Conservation (phyloP, 2,113 vertebrate species). For the Sapayoa aenigma region DNA sequence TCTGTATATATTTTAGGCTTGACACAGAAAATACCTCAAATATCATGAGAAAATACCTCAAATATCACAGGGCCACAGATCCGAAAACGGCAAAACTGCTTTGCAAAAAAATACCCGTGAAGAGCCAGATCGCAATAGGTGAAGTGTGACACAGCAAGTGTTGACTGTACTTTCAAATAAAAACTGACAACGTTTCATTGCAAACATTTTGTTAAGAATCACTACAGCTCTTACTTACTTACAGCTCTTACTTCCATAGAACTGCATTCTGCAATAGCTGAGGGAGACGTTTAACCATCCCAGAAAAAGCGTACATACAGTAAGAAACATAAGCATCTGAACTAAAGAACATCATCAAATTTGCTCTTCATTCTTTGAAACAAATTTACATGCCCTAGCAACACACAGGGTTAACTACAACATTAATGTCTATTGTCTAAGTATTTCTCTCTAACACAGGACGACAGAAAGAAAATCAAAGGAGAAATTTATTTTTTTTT, state of each 20-base stretch:
- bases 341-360: neutral
- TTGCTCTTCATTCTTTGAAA: neutral
- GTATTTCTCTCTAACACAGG: neutral
- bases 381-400: neutral
- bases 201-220: neutral
- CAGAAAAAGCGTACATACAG: neutral
- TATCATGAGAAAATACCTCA: too few relatives aligned
- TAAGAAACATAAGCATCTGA: neutral
- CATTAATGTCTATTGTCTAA: neutral
- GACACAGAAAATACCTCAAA: too few relatives aligned
- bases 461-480: neutral
- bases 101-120: too few relatives aligned
- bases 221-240: neutral
- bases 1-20: too few relatives aligned
- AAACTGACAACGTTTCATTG: neutral
- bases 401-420: neutral
- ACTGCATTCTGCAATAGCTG: neutral
- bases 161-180: slow-evolving; percentile 2
- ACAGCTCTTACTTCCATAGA: neutral
- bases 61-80: too few relatives aligned
- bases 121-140: too few relatives aligned
- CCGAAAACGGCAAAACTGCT: too few relatives aligned
- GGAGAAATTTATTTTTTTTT: neutral
- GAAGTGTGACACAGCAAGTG: too few relatives aligned
- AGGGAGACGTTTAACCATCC: neutral